These are phyloP conservation scores for Steinernema scapterisci DNA, from an alignment of 2,888 invertebrate genomes.

Conservation along the genomic window DNA sequence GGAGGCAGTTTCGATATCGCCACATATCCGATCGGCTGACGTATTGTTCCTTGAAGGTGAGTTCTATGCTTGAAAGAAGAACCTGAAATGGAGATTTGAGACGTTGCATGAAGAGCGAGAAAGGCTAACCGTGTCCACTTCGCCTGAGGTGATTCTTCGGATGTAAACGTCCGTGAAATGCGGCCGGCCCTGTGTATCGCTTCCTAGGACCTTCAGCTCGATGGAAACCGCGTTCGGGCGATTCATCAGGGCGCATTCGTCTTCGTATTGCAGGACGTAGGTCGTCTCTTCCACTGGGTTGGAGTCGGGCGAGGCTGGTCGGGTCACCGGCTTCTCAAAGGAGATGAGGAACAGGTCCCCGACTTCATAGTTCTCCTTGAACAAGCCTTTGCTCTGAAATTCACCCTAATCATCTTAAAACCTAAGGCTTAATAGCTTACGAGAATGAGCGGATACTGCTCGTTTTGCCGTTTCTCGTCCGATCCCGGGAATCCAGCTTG, in stretches of 20 bases:
- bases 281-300: not conserved
- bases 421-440: not conserved
- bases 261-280: not conserved
- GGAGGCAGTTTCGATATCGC: constrained; percentile 87
- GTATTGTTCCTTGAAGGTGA: constrained; percentile 96
- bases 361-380: not conserved
- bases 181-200: not conserved
- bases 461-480: constrained; percentile 10
- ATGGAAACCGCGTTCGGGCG: not conserved
- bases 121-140: not conserved
- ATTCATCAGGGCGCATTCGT: not conserved
- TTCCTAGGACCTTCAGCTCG: not conserved
- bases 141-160: not conserved
- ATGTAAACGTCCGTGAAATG: not conserved
- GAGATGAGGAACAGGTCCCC: not conserved
- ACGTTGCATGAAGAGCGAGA: not conserved
- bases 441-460: constrained; percentile 1
- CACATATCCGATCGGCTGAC: constrained; percentile 99
- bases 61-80: constrained; percentile 85
- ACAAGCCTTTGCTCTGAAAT: not conserved
- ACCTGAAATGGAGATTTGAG: constrained; percentile 38
- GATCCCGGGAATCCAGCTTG: not conserved
- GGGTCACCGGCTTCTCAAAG: not conserved
- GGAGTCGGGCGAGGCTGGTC: too few relatives aligned
- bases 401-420: not conserved